These are phyloP conservation scores for Lasiurus borealis DNA, from an alignment of 2,113 vertebrate genomes.

Conservation along the genomic window DNA sequence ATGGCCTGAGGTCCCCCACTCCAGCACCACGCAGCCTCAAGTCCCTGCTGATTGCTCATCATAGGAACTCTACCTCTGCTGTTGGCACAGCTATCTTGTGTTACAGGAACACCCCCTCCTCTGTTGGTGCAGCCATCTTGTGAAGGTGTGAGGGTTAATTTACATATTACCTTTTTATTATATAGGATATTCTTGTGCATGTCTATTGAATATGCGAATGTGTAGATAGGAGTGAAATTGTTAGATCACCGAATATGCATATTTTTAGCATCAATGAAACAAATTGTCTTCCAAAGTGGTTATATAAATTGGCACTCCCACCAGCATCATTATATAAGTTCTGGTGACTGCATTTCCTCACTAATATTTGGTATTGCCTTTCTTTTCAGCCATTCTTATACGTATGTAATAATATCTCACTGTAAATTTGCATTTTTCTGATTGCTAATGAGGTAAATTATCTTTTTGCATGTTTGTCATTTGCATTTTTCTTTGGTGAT, in stretches of 20 bases:
- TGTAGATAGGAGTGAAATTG: neutral
- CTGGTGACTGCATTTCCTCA: neutral
- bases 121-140: no score
- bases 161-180: no score
- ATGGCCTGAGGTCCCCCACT: no score
- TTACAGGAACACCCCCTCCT: no score
- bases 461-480: neutral
- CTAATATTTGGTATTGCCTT: neutral
- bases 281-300: conserved; percentile 5
- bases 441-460: conserved; percentile 10
- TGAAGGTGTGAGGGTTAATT: no score
- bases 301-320: neutral
- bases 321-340: neutral
- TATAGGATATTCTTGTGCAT: neutral
- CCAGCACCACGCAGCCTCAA: no score
- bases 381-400: neutral
- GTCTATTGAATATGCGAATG: neutral
- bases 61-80: no score
- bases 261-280: conserved; percentile 41
- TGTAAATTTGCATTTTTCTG: conserved; percentile 16
- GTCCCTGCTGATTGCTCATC: no score
- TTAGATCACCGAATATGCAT: neutral
- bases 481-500: conserved; percentile 2
- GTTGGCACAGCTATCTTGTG: no score
- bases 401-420: neutral